Evolutionary conservation across 2,797 vertebrate species (phyloP).

Genomic region (Xenopus petersii): DNA sequence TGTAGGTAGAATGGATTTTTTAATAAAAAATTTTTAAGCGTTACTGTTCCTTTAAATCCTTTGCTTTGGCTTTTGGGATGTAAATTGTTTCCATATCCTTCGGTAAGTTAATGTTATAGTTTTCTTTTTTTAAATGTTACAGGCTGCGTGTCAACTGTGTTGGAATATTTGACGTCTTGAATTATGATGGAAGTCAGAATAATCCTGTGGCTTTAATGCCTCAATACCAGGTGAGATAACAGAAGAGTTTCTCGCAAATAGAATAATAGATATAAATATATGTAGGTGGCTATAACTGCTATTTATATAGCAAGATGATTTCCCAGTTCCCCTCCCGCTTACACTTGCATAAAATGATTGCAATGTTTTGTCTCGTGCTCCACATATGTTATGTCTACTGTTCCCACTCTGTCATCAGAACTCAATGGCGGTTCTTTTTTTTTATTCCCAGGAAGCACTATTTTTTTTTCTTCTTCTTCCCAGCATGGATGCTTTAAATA

Average conservation of each 20-base stretch:
- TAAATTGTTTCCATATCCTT: too few species aligned
- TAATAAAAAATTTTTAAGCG: too few species aligned
- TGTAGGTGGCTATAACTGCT: too few species aligned
- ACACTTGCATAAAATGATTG: background rate
- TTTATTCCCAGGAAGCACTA: background rate
- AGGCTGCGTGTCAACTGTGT: slow-evolving; percentile 89
- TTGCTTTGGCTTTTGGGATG: too few species aligned
- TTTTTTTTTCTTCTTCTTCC: background rate
- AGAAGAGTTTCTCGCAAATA: background rate
- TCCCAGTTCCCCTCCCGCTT: too few species aligned
- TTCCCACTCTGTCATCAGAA: background rate
- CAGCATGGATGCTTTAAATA: background rate
- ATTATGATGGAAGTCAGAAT: slow-evolving; percentile 97
- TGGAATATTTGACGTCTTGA: slow-evolving; percentile 97
- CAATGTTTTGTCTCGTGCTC: background rate
- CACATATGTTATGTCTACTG: background rate
- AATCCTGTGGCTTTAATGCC: slow-evolving; percentile 98
- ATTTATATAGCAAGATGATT: too few species aligned
- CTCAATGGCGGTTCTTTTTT: background rate
- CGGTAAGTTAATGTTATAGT: too few species aligned
- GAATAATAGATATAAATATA: too few species aligned
- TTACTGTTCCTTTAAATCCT: too few species aligned
- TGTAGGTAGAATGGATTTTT: too few species aligned
- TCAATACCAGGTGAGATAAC: slow-evolving; percentile 78
- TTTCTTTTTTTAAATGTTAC: slow-evolving; percentile 43